Percentiles rank a stretch among this genome's conserved stretches.
phyloP scores from a whole-genome alignment of 2,888 invertebrate genomes.

The Molorchus minor region DNA sequence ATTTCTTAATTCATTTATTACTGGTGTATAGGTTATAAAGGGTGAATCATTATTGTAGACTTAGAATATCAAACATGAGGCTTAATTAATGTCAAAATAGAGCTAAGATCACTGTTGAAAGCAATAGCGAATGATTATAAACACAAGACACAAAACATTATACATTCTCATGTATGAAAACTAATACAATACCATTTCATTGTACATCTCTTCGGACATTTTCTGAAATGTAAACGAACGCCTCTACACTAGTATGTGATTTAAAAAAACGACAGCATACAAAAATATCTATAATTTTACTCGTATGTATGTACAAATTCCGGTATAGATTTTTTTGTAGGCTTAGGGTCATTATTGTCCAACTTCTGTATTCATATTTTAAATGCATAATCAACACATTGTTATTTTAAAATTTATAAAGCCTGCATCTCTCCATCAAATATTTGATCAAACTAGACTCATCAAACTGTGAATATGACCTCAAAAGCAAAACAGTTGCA shows the following conservation, averaged over 20 bases:
- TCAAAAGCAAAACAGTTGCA: no score
- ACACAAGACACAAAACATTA: constrained; percentile 49
- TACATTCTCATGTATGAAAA: constrained; percentile 54
- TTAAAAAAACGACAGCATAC: constrained; percentile 18
- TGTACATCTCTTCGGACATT: constrained; percentile 85
- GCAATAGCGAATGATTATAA: constrained; percentile 34
- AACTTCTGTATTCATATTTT: no score
- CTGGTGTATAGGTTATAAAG: no score
- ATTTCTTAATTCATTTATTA: no score
- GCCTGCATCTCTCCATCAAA: no score
- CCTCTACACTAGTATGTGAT: constrained; percentile 49
- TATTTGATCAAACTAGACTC: no score
- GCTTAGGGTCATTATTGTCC: background rate
- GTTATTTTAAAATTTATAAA: no score
- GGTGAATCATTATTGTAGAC: no score
- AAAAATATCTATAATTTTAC: constrained; percentile 21
- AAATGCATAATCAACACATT: no score
- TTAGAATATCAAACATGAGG: no score
- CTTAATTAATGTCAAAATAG: background rate
- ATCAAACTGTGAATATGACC: no score
- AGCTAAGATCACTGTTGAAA: constrained; percentile 40
- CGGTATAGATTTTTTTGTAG: background rate
- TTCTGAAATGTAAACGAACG: constrained; percentile 74
- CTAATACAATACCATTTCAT: constrained; percentile 79
- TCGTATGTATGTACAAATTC: no score